Conservation (phyloP, 2,888 invertebrate genomes). For the Monoplex corrugatus region DNA sequence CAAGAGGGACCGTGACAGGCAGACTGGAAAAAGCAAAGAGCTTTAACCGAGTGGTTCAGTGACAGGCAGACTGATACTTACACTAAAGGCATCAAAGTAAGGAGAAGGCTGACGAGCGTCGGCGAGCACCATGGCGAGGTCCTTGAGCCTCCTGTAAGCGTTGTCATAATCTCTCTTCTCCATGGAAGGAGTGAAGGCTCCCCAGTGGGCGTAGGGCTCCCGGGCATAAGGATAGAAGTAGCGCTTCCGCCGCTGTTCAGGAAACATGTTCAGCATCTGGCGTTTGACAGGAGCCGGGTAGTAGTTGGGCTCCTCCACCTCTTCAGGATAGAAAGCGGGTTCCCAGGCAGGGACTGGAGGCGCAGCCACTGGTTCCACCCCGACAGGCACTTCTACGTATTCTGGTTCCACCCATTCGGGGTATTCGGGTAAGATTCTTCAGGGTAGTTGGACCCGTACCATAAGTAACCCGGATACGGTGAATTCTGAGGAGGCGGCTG, state of each 20-base stretch:
- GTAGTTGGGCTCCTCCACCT: slow-evolving; percentile 40
- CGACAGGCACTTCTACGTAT: not conserved
- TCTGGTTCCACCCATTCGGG: not conserved
- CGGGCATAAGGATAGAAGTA: slow-evolving; percentile 60
- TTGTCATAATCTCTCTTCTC: slow-evolving; percentile 54
- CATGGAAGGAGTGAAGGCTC: slow-evolving; percentile 61
- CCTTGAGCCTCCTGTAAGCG: slow-evolving; percentile 59
- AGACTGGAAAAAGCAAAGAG: too few relatives aligned
- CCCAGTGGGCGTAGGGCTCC: slow-evolving; percentile 62
- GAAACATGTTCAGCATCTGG: slow-evolving; percentile 55
- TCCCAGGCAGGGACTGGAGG: slow-evolving; percentile 21
- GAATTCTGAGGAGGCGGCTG: not conserved
- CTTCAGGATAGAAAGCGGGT: slow-evolving; percentile 41
- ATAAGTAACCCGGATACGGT: slow-evolving; percentile 48
- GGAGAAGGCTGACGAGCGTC: slow-evolving; percentile 54
- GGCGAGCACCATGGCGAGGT: slow-evolving; percentile 60
- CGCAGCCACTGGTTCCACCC: slow-evolving; percentile 23
- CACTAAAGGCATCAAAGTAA: slow-evolving; percentile 48
- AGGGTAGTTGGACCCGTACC: slow-evolving; percentile 42
- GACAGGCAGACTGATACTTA: too few relatives aligned
- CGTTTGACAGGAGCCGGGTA: slow-evolving; percentile 52
- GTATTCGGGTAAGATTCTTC: slow-evolving; percentile 32
- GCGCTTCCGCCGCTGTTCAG: slow-evolving; percentile 53
- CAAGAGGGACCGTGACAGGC: too few relatives aligned
- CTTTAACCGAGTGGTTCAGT: not conserved